Conservation (phyloP, 1,140 invertebrate genomes). For the Popillia japonica region DNA sequence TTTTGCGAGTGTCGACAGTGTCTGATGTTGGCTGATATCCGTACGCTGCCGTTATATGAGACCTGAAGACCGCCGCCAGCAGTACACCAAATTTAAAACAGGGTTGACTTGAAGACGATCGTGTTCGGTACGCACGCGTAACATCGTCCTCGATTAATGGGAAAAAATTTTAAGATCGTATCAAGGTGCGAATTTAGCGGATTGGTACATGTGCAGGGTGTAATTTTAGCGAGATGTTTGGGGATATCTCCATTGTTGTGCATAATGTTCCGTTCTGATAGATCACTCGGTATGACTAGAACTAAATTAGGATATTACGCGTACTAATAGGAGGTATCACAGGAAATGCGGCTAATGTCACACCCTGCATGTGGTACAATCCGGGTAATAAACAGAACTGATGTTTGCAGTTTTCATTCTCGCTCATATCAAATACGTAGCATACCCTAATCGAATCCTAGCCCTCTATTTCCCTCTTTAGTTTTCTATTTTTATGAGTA, state of each 20-base stretch:
- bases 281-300: too few species aligned
- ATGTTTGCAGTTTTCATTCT: slow-evolving; percentile 23
- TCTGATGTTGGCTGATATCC: slow-evolving; percentile 61
- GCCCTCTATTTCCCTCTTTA: not conserved
- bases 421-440: slow-evolving; percentile 23
- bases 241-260: too few species aligned
- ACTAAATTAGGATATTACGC: too few species aligned
- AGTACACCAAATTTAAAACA: slow-evolving; percentile 52
- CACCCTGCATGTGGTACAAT: not conserved
- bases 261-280: too few species aligned
- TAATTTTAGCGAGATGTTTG: too few species aligned
- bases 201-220: too few species aligned
- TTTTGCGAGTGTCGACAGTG: slow-evolving; percentile 65
- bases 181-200: too few species aligned
- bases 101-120: slow-evolving; percentile 27
- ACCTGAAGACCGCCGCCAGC: slow-evolving; percentile 50
- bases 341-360: not conserved
- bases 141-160: too few species aligned
- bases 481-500: not conserved
- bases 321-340: too few species aligned
- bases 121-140: slow-evolving; percentile 4
- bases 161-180: not conserved
- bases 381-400: not conserved
- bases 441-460: not conserved
- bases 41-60: slow-evolving; percentile 44